Percentiles rank a stretch among this genome's conserved stretches.
These are phyloP conservation scores for Metalampra italica DNA, from an alignment of 2,888 invertebrate species.

Conservation along the genomic window DNA sequence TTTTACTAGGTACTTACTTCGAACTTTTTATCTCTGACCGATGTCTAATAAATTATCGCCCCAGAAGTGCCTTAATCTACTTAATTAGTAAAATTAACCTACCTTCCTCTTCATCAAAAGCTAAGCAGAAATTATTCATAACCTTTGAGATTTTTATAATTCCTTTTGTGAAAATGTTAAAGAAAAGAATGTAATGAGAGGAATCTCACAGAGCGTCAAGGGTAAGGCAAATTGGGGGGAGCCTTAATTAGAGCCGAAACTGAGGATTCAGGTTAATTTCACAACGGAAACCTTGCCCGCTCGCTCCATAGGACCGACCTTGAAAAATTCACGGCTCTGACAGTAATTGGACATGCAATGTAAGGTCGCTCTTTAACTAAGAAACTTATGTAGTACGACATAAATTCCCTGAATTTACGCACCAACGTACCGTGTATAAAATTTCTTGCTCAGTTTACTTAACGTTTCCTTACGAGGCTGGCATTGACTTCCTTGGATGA, in stretches of 20 bases:
- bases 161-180: slow-evolving; percentile 2
- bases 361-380: not conserved
- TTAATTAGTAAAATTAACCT: slow-evolving; percentile 4
- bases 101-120: not conserved
- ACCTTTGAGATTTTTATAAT: not conserved
- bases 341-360: not conserved
- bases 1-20: too few relatives aligned
- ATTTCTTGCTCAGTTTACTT: too few relatives aligned
- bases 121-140: not conserved
- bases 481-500: too few relatives aligned
- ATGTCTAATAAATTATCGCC: too few relatives aligned
- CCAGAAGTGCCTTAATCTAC: not conserved
- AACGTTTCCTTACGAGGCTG: too few relatives aligned
- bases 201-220: slow-evolving; percentile 2
- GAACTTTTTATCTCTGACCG: too few relatives aligned
- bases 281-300: not conserved
- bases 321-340: slow-evolving; percentile 1
- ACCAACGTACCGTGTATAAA: too few relatives aligned
- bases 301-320: not conserved
- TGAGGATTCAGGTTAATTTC: slow-evolving; percentile 19
- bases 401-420: too few relatives aligned
- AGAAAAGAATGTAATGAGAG: slow-evolving; percentile 2
- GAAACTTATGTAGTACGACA: not conserved
- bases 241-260: slow-evolving; percentile 16
- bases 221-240: slow-evolving; percentile 7